Conservation (phyloP, 2,797 vertebrate species). For the Mionectes olivaceus region DNA sequence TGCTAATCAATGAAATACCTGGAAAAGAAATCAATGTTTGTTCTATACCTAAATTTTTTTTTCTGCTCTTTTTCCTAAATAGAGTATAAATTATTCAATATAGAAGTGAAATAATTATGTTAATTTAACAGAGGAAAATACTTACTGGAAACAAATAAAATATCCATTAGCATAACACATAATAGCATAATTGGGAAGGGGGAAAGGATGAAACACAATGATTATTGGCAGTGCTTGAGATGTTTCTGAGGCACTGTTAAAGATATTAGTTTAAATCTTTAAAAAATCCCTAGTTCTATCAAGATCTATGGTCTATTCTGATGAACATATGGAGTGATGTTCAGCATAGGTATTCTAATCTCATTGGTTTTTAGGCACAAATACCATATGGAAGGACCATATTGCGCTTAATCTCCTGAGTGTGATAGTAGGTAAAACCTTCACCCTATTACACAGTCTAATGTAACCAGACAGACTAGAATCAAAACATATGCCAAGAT, state of each 20-base stretch:
- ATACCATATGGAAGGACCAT: slow-evolving; percentile 74
- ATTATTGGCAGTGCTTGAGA: background rate
- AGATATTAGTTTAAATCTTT: slow-evolving; percentile 44
- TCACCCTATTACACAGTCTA: slow-evolving; percentile 69
- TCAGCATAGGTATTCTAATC: slow-evolving; percentile 61
- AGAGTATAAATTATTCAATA: background rate
- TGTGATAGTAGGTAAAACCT: slow-evolving; percentile 70
- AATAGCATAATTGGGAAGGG: background rate
- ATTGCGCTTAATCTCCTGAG: slow-evolving; percentile 72
- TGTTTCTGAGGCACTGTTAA: slow-evolving; percentile 1
- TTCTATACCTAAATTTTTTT: background rate
- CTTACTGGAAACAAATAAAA: background rate
- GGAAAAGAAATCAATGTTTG: background rate
- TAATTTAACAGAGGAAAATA: background rate
- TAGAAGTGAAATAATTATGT: background rate
- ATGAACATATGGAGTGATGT: slow-evolving; percentile 59
- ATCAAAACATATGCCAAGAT: slow-evolving; percentile 71
- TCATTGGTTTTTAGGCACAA: slow-evolving; percentile 61
- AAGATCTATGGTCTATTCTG: slow-evolving; percentile 17
- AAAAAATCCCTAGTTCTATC: background rate
- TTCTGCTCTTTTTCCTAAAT: background rate
- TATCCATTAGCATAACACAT: background rate
- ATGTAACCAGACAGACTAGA: slow-evolving; percentile 71
- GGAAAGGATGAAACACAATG: background rate
- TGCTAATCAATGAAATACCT: background rate